These are phyloP conservation scores for Callorhinus ursinus DNA, from an alignment of 2,113 vertebrate species.

Conservation along the genomic window DNA sequence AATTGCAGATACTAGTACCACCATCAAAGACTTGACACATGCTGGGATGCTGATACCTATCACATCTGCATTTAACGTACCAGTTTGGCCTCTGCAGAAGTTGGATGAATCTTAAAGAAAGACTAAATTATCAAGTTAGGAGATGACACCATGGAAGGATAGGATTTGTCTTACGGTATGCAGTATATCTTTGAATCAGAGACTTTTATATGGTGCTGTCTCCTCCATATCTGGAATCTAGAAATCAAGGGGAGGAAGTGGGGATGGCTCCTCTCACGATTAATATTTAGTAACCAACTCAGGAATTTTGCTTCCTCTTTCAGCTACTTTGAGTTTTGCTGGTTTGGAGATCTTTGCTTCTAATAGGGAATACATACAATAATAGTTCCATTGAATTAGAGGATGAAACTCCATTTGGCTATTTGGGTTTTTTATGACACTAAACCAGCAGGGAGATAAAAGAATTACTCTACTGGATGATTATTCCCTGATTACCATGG, in stretches of 20 bases:
- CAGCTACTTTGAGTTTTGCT: background rate
- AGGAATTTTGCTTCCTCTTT: conserved; percentile 21
- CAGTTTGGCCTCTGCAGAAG: background rate
- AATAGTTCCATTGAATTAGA: background rate
- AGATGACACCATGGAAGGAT: background rate
- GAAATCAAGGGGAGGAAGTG: background rate
- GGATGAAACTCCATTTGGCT: conserved; percentile 22
- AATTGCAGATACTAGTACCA: background rate
- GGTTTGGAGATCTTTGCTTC: conserved; percentile 8
- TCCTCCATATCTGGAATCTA: background rate
- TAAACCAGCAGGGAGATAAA: background rate
- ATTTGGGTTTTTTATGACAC: conserved; percentile 27
- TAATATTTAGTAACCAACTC: background rate
- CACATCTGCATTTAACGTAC: background rate
- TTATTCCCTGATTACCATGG: background rate
- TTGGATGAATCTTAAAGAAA: background rate
- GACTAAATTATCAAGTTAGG: background rate
- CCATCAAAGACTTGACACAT: background rate
- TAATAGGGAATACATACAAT: background rate
- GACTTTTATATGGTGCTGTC: background rate
- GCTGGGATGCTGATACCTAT: background rate
- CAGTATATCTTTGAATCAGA: background rate
- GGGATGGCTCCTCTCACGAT: background rate
- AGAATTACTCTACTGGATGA: background rate
- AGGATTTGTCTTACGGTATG: background rate